These are phyloP conservation scores for Bovichtus variegatus DNA, from an alignment of 2,797 vertebrate species.

Conservation along the genomic window DNA sequence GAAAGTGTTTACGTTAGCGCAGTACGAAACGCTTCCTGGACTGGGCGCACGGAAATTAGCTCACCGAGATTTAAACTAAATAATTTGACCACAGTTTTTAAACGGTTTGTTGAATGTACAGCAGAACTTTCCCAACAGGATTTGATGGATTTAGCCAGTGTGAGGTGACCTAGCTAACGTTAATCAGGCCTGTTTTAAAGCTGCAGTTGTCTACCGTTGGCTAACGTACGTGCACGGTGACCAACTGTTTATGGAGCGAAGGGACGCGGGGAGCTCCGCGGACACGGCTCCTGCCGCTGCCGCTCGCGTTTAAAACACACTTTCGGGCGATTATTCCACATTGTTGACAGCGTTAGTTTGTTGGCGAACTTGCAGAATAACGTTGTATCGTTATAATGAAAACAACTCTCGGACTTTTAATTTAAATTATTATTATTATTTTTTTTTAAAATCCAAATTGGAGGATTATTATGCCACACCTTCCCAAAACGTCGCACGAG, in stretches of 20 bases:
- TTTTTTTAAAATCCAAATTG: constrained; percentile 6
- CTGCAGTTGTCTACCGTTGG: constrained; percentile 57
- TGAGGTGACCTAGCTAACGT: constrained; percentile 21
- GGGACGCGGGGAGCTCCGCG: constrained; percentile 20
- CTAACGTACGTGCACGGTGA: constrained; percentile 77
- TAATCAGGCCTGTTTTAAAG: constrained; percentile 62
- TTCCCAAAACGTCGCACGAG: background rate
- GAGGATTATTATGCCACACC: background rate
- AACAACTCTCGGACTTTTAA: background rate
- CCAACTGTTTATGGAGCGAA: constrained; percentile 79
- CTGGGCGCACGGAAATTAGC: constrained; percentile 35
- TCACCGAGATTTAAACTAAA: background rate
- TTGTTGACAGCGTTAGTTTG: background rate
- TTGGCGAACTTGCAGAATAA: background rate
- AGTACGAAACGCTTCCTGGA: constrained; percentile 64
- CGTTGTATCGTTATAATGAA: background rate
- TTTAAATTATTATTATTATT: no score
- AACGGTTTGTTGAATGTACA: background rate
- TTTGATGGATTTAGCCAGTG: constrained; percentile 37
- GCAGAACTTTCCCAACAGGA: background rate
- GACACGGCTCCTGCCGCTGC: no score
- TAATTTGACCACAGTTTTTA: constrained; percentile 1
- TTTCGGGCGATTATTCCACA: background rate
- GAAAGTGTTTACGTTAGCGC: constrained; percentile 68
- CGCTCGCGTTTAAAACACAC: background rate